A percentile compares a stretch with the other conserved stretches of the same genome.
Conservation (phyloP, 1,140 invertebrate genomes). For the Teleopsis dalmanni region DNA sequence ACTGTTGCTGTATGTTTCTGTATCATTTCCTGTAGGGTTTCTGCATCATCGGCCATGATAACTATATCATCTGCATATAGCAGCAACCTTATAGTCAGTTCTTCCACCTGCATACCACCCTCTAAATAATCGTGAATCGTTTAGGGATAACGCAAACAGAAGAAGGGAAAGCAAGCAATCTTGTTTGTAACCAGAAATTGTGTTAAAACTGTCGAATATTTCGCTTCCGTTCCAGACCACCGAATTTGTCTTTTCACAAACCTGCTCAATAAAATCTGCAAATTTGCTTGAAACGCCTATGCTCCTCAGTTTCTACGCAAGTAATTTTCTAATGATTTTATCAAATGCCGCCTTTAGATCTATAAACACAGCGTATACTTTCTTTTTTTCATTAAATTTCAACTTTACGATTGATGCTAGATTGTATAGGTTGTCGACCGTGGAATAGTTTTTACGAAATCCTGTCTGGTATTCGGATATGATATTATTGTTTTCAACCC, state of each 20-base stretch:
- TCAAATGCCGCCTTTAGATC: too few species aligned
- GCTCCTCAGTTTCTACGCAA: too few species aligned
- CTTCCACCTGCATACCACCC: neutral
- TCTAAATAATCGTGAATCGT: neutral
- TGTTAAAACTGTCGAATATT: neutral
- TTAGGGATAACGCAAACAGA: neutral
- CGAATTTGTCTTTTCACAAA: neutral
- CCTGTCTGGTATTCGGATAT: too few species aligned
- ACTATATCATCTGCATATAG: conserved; percentile 1
- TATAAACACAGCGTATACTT: too few species aligned
- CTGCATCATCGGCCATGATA: neutral
- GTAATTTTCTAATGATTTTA: too few species aligned
- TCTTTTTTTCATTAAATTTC: too few species aligned
- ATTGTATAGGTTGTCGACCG: too few species aligned
- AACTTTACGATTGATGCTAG: too few species aligned
- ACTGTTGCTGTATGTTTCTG: neutral
- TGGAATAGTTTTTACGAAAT: too few species aligned
- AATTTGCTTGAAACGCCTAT: too few species aligned
- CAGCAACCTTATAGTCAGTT: neutral
- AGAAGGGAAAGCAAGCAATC: neutral
- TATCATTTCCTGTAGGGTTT: neutral
- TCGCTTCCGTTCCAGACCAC: neutral
- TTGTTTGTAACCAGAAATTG: neutral
- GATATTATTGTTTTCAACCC: too few species aligned
- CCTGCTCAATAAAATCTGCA: neutral